A percentile compares a stretch with the other conserved stretches of the same genome.
These are phyloP conservation scores for Cardiocondyla obscurior DNA, from an alignment of 1,140 invertebrate genomes.

Conservation along the genomic window DNA sequence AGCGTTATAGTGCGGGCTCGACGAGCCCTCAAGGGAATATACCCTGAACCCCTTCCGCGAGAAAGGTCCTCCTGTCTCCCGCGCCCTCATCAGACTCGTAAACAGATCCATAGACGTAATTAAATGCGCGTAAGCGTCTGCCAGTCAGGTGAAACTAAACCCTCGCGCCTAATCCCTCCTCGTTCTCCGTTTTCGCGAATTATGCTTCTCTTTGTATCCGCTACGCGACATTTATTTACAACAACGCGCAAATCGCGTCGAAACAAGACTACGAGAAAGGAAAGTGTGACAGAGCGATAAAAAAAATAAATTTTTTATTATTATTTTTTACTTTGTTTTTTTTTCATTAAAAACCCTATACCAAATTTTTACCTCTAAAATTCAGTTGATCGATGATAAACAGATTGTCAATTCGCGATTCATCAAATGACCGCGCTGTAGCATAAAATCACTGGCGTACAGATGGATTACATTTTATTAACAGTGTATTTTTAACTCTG, in stretches of 20 bases:
- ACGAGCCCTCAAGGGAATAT: conserved; percentile 48
- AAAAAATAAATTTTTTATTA: no score
- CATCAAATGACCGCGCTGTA: not conserved
- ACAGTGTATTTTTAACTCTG: conserved; percentile 44
- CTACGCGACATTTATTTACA: not conserved
- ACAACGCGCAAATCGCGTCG: not conserved
- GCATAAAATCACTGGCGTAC: conserved; percentile 5
- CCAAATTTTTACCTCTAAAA: not conserved
- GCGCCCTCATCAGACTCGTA: conserved; percentile 21
- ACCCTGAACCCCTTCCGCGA: conserved; percentile 38
- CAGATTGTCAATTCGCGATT: not conserved
- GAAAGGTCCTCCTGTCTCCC: not conserved
- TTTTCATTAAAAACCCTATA: not conserved
- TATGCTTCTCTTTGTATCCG: not conserved
- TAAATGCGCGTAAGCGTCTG: conserved; percentile 54
- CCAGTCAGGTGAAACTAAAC: conserved; percentile 23
- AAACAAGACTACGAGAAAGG: not conserved
- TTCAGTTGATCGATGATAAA: not conserved
- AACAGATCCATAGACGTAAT: conserved; percentile 59
- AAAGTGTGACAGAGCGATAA: not conserved
- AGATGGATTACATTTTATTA: conserved; percentile 24
- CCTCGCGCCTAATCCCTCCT: conserved; percentile 37
- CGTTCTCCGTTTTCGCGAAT: conserved; percentile 9
- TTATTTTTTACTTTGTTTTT: no score
- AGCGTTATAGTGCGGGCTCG: conserved; percentile 31